Base-by-base conservation (phyloP, 2,113 vertebrate genomes). In the Ameiurus melas region DNA sequence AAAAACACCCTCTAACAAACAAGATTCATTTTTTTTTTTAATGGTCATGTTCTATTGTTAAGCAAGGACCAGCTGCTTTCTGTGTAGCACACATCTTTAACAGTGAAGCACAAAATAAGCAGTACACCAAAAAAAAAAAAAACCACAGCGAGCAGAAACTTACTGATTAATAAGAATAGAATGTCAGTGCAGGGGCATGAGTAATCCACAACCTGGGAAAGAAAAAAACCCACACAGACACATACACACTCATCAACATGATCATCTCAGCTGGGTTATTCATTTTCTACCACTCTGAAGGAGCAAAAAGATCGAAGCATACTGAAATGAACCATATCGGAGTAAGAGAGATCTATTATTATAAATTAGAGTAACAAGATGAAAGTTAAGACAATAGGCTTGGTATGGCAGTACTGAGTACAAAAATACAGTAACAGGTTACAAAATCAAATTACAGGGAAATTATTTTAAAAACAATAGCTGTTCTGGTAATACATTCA, bases 171-270 rank as follows among this genome's bases (percentile, higher is more conserved):
- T 93, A 91, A 92, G 75, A 0, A 88, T 79, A 51, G 5, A 58
- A 73, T 88, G 91, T 97, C 96, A 97, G 92, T 92, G 93, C 93
- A 94, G 93, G 92, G 94, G 93, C 96, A 96, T 95, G 92, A 92
- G 94, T 92, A 91, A 91, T 93, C 88, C 89, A 91, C 92, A 95
- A 95, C 90, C 97, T 97, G 95, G 47, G 47, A 10, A 51, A 51
- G 96, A 96, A 47, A 47, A 17, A 82, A 16, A 53, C 5, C 58
- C 70, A 39, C 70, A 75, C 51, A 57, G 14, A 60, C 81, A 60
- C 79, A 82, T 33, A 83, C 80, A 62, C 81, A 60, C 30, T 13
- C 12, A 80, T 33, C 27, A 51, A 81, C 80, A 66, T 51, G 47
- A 78, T 51, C 43, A 53, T 57, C 47, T 80, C 6, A 80, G 33